These are phyloP conservation scores for Amaurobius ferox DNA, from an alignment of 2,888 invertebrate species.

Conservation along the genomic window DNA sequence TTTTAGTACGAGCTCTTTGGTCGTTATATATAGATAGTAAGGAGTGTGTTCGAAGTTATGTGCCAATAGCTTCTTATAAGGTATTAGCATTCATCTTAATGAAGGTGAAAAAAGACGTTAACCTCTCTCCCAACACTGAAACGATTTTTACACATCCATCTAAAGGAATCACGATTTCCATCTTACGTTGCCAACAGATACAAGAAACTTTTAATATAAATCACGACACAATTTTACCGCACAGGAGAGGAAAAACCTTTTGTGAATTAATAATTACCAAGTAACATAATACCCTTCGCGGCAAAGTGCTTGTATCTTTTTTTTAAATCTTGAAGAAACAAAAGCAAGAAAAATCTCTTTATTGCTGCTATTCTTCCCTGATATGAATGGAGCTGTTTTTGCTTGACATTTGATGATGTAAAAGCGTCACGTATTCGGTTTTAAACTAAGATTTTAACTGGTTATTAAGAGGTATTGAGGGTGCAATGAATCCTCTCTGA, in stretches of 20 bases:
- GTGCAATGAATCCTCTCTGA: background rate
- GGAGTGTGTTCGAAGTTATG: too few relatives aligned
- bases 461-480: background rate
- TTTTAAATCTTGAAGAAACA: background rate
- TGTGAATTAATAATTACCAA: conserved; percentile 11
- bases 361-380: background rate
- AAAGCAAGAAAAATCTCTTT: background rate
- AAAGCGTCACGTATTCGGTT: background rate
- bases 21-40: too few relatives aligned
- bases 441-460: conserved; percentile 8
- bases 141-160: conserved; percentile 9
- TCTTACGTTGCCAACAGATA: background rate
- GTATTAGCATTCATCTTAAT: background rate
- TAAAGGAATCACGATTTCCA: background rate
- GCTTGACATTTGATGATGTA: conserved; percentile 4
- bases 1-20: too few relatives aligned
- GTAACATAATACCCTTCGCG: background rate
- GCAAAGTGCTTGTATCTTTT: background rate
- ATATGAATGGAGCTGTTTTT: conserved; percentile 5
- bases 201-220: conserved; percentile 12
- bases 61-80: too few relatives aligned
- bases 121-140: background rate
- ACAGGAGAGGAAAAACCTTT: background rate
- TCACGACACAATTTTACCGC: conserved; percentile 1
- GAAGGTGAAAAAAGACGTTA: background rate